These are phyloP conservation scores for Apoderus coryli DNA, from an alignment of 2,888 invertebrate genomes.

Conservation along the genomic window DNA sequence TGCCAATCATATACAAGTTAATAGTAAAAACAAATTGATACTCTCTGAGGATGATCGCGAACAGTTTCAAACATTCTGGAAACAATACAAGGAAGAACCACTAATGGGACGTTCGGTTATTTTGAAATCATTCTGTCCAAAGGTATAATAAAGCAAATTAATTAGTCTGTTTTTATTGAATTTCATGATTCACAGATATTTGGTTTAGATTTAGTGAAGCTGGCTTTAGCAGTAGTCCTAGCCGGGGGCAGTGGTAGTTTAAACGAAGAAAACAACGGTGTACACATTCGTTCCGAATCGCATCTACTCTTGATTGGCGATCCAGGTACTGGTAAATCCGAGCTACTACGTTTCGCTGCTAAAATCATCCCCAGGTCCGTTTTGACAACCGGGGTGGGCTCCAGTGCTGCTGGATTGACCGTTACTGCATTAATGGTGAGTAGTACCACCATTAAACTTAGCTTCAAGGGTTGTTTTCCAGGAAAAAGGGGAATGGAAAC, in stretches of 20 bases:
- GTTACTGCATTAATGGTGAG: slow-evolving; percentile 70
- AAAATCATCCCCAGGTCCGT: slow-evolving; percentile 58
- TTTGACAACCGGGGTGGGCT: slow-evolving; percentile 74
- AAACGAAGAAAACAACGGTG: slow-evolving; percentile 28
- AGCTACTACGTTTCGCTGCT: slow-evolving; percentile 58
- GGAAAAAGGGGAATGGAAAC: slow-evolving; percentile 82
- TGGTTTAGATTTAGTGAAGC: slow-evolving; percentile 75
- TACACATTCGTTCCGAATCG: slow-evolving; percentile 54
- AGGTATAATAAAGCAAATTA: too few species aligned
- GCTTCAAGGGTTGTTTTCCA: slow-evolving; percentile 29
- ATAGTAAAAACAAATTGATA: slow-evolving; percentile 34
- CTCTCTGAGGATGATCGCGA: slow-evolving; percentile 49
- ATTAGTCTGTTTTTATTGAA: slow-evolving; percentile 7
- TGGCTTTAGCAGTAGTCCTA: slow-evolving; percentile 59
- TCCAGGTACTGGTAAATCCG: slow-evolving; percentile 81
- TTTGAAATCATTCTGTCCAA: slow-evolving; percentile 68
- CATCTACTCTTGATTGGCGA: slow-evolving; percentile 81
- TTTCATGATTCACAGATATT: slow-evolving; percentile 45
- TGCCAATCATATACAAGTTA: slow-evolving; percentile 57
- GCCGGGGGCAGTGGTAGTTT: slow-evolving; percentile 40
- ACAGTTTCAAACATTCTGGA: slow-evolving; percentile 62
- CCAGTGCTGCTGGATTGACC: slow-evolving; percentile 77
- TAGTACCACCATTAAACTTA: too few species aligned
- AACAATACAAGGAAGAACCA: slow-evolving; percentile 43
- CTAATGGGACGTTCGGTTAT: slow-evolving; percentile 64